Evolutionary conservation across 2,797 vertebrate species (phyloP), one percentile per base, ranked within the genome.

Genomic region (Gephyroberyx darwinii): DNA sequence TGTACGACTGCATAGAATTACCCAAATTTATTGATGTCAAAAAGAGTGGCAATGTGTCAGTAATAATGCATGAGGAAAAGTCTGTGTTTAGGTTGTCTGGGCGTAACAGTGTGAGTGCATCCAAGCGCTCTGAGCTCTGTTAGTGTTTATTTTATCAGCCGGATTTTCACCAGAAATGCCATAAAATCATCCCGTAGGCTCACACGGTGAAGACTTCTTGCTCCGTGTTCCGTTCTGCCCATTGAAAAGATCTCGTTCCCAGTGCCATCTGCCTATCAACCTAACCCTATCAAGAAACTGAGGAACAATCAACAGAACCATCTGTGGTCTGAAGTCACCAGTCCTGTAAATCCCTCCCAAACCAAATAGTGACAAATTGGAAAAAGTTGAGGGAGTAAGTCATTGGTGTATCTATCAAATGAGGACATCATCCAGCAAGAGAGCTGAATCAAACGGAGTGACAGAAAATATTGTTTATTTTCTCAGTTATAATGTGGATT

Each of bases 231-330:
- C 76, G 72, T 75, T 85, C 84, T 85, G 81, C 87, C 84, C 87
- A 74, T 66, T 65, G 76, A 85, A 84, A 81, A 90, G 80, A 73
- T 85, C 80, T 58, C 67, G 80, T 75, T 39, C 79, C 65, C 56
- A 0, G 53, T 55, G 90, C 92, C 92, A 94, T 94, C 93, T 94
- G 93, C 86, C 87, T 78, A 77, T 91, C 90, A 89, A 90, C 88
- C 82, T 89, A 87, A 86, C 68, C 81, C 89, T 83, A 82, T 89
- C 83, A 75, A 84, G 87, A 87, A 84, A 60, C 78, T 55, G 60
- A 75, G 71, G 74, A 66, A 92, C 85, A 88, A 91, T 90, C 90
- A 86, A 90, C 89, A 92, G 81, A 86, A 87, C 92, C 91, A 93
- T 94, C 92, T 93, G 92, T 80, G 86, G 90, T 88, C 88, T 88